Evolutionary conservation across 2,797 vertebrate genomes (phyloP).

Genomic region (Toxotes lorentzi): DNA sequence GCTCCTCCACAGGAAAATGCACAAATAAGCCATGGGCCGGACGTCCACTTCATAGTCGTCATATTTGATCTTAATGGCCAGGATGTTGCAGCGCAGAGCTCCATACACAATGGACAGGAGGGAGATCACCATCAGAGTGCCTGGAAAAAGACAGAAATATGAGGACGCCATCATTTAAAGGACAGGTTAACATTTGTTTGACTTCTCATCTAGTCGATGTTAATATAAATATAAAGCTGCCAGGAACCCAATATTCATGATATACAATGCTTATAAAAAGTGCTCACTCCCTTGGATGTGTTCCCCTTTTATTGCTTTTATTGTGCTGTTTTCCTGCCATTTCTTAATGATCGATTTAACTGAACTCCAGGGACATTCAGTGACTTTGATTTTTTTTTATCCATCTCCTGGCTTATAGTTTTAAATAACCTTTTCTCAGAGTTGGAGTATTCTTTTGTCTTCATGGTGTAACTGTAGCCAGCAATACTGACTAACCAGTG

Average conservation of each 20-base stretch:
- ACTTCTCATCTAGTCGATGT: background rate
- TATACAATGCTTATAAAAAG: background rate
- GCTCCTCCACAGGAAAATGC: slow-evolving; percentile 96
- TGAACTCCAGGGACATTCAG: too few relatives aligned
- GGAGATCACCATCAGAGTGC: slow-evolving; percentile 93
- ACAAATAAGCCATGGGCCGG: slow-evolving; percentile 91
- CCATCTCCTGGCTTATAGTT: too few relatives aligned
- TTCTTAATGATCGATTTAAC: too few relatives aligned
- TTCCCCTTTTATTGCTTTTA: too few relatives aligned
- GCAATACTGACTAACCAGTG: too few relatives aligned
- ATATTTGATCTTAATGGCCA: slow-evolving; percentile 98
- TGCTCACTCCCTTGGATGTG: too few relatives aligned
- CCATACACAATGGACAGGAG: slow-evolving; percentile 97
- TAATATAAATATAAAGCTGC: background rate
- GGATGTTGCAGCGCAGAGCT: slow-evolving; percentile 97
- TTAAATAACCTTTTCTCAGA: too few relatives aligned
- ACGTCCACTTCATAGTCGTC: slow-evolving; percentile 94
- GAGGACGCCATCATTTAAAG: background rate
- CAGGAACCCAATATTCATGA: background rate
- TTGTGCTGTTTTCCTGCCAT: too few relatives aligned
- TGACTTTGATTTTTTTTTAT: too few relatives aligned
- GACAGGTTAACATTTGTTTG: background rate
- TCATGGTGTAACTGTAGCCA: too few relatives aligned
- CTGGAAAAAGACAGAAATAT: slow-evolving; percentile 74
- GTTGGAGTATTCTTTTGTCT: too few relatives aligned